Conservation (phyloP, 92 coral and sea anemone species). For the Pocillopora grandis region DNA sequence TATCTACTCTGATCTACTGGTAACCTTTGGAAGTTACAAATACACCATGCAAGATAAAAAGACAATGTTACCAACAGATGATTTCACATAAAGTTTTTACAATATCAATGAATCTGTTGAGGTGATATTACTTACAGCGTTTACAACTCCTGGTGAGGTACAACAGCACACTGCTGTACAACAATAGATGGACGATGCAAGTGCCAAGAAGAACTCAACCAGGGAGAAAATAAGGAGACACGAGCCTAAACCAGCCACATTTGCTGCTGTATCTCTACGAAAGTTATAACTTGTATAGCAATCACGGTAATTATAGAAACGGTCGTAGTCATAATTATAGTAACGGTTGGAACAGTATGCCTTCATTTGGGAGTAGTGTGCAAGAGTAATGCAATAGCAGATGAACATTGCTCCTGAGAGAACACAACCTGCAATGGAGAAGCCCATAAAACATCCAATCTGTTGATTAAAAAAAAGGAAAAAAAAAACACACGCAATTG, state of each 20-base stretch:
- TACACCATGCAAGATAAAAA: too few relatives aligned
- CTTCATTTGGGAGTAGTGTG: constrained; percentile 7
- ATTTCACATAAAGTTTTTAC: background rate
- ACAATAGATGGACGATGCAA: constrained; percentile 68
- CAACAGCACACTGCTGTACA: constrained; percentile 61
- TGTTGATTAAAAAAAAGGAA: background rate
- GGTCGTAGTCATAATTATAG: background rate
- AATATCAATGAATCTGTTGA: background rate
- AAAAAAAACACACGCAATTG: background rate
- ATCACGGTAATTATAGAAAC: background rate
- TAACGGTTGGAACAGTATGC: too few relatives aligned
- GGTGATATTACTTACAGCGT: constrained; percentile 1
- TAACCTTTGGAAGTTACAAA: too few relatives aligned
- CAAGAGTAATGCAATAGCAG: constrained; percentile 51
- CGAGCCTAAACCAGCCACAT: constrained; percentile 58
- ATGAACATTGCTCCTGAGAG: constrained; percentile 64
- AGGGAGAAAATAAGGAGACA: constrained; percentile 51
- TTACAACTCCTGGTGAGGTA: constrained; percentile 10
- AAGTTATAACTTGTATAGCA: background rate
- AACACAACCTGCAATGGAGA: constrained; percentile 67
- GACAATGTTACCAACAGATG: too few relatives aligned
- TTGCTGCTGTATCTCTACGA: background rate
- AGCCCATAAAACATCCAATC: constrained; percentile 83
- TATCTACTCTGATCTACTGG: too few relatives aligned
- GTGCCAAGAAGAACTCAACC: constrained; percentile 63